Evolutionary conservation across 2,888 invertebrate genomes (phyloP).

Genomic region (Nephrotoma appendiculata): DNA sequence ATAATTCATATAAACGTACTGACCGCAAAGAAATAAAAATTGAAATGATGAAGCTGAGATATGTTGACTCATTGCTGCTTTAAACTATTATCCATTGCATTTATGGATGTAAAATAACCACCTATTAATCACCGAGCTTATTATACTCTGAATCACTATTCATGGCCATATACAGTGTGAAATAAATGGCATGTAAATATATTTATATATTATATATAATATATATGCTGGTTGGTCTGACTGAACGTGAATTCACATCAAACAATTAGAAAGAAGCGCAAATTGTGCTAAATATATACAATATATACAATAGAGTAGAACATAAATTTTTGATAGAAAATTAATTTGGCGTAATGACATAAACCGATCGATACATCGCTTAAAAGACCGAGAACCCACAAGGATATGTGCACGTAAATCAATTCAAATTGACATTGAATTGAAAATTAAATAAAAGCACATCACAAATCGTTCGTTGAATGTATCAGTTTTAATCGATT

Average conservation of each 20-base stretch:
- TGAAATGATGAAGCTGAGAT: neutral
- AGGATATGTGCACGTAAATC: neutral
- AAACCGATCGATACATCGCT: neutral
- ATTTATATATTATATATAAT: too few relatives aligned
- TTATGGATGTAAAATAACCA: neutral
- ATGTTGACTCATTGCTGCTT: neutral
- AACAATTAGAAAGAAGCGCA: neutral
- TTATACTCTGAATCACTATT: neutral
- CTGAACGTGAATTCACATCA: neutral
- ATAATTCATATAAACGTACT: too few relatives aligned
- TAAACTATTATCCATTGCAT: neutral
- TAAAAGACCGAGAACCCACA: neutral
- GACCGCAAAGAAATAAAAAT: too few relatives aligned
- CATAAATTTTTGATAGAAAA: neutral
- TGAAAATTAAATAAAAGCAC: neutral
- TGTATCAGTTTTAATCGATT: constrained; percentile 5
- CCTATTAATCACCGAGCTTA: neutral
- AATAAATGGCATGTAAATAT: too few relatives aligned
- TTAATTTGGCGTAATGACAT: neutral
- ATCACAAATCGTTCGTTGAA: neutral
- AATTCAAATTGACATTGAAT: neutral
- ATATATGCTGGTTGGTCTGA: neutral
- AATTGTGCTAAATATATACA: neutral
- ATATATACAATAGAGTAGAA: neutral
- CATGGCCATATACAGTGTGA: neutral